These are phyloP conservation scores for Mormyrus proboscirostris DNA, from an alignment of 2,797 vertebrate species.

Conservation along the genomic window DNA sequence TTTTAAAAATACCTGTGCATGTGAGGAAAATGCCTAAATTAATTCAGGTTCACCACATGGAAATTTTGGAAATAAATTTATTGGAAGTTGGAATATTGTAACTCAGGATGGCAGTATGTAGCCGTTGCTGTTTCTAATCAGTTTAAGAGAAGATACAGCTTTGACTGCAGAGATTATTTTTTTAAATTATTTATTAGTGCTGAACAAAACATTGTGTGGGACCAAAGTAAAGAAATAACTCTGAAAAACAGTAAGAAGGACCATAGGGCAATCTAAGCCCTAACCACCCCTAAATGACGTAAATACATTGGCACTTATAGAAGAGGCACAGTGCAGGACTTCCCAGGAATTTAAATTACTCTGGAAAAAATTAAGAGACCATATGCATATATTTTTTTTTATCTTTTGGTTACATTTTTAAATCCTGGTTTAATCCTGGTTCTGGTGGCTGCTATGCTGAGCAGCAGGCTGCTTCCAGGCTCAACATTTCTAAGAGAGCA, in stretches of 20 bases:
- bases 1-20: not conserved
- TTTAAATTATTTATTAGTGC: not conserved
- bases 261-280: not conserved
- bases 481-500: not conserved
- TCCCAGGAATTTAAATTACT: not conserved
- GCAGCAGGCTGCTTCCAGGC: not conserved
- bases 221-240: not conserved
- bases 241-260: not conserved
- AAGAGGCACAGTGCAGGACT: not conserved
- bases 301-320: not conserved
- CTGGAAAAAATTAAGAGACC: not conserved
- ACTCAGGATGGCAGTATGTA: not conserved
- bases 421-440: not conserved
- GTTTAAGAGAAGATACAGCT: not conserved
- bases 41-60: not conserved
- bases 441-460: not conserved
- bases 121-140: not conserved
- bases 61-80: not conserved
- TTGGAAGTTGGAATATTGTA: not conserved
- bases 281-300: not conserved
- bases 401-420: not conserved
- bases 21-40: not conserved
- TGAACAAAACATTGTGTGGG: not conserved
- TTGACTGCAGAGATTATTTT: not conserved
- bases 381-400: not conserved